A percentile compares a stretch with the other conserved stretches of the same genome.
Conservation (phyloP, 1,140 invertebrate genomes). For the Globodera ellingtonae region DNA sequence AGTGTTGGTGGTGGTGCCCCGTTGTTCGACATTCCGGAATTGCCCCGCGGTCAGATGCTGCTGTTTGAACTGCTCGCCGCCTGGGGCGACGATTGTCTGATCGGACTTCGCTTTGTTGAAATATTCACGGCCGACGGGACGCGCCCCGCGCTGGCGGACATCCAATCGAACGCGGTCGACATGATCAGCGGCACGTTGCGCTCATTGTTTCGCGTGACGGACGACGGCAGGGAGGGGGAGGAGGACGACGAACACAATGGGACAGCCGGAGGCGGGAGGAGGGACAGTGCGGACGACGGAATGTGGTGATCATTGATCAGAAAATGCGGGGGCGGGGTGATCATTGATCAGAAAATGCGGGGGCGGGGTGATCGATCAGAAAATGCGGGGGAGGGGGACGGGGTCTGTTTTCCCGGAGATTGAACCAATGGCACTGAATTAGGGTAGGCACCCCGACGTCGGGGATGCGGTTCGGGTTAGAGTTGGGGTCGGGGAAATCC, state of each 20-base stretch:
- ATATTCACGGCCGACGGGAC: slow-evolving; percentile 74
- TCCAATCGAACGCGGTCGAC: slow-evolving; percentile 14
- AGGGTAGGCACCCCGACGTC: no score
- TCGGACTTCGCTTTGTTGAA: slow-evolving; percentile 80
- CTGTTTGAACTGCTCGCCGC: slow-evolving; percentile 72
- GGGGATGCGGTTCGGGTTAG: slow-evolving; percentile 10
- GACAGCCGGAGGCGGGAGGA: background rate
- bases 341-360: slow-evolving; percentile 27
- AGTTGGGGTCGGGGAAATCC: no score
- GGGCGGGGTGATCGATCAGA: no score
- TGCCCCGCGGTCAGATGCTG: slow-evolving; percentile 43
- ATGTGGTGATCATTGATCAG: slow-evolving; percentile 8
- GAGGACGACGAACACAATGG: background rate
- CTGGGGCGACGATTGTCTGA: slow-evolving; percentile 81
- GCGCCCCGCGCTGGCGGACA: slow-evolving; percentile 64
- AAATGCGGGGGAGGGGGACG: no score
- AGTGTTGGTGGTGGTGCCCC: background rate
- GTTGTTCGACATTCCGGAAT: slow-evolving; percentile 40
- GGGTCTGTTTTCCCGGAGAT: no score
- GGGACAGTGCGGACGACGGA: background rate
- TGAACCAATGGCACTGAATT: slow-evolving; percentile 32
- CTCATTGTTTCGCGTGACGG: background rate
- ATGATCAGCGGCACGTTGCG: slow-evolving; percentile 15
- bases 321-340: slow-evolving; percentile 19
- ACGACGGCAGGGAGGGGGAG: background rate